Conservation (phyloP, 2,797 vertebrate species). For the Malacoctenus gilli region DNA sequence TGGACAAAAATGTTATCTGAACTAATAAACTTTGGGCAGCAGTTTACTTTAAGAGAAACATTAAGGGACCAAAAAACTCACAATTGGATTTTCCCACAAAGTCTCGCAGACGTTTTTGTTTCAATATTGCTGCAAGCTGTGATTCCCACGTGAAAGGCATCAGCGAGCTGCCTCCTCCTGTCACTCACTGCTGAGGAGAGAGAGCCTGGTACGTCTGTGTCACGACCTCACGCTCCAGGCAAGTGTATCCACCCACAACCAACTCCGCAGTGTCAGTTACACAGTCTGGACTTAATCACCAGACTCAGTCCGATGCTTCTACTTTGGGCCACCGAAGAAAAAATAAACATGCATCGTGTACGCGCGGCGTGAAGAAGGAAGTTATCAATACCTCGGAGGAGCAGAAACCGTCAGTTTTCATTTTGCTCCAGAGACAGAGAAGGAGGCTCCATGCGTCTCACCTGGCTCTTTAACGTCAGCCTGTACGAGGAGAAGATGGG, state of each 20-base stretch:
- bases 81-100: constrained; percentile 93
- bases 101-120: constrained; percentile 84
- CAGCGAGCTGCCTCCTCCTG: constrained; percentile 88
- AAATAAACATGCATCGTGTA: constrained; percentile 42
- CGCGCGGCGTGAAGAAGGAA: constrained; percentile 28
- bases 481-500: constrained; percentile 13
- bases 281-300: constrained; percentile 86
- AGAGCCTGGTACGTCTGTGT: constrained; percentile 87
- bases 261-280: constrained; percentile 85
- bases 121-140: constrained; percentile 89
- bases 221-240: constrained; percentile 87
- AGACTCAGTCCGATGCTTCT: constrained; percentile 40
- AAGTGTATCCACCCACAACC: constrained; percentile 86
- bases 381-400: constrained; percentile 8
- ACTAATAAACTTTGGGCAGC: constrained; percentile 86
- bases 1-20: constrained; percentile 86
- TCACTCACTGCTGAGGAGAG: constrained; percentile 89
- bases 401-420: constrained; percentile 3
- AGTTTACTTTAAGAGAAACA: constrained; percentile 83
- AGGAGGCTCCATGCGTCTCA: background rate
- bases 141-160: constrained; percentile 98
- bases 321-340: constrained; percentile 45
- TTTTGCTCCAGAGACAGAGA: background rate
- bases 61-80: constrained; percentile 82
- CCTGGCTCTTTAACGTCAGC: background rate